phyloP scores from a whole-genome alignment of 2,888 invertebrate species.

The Elysia crispata region DNA sequence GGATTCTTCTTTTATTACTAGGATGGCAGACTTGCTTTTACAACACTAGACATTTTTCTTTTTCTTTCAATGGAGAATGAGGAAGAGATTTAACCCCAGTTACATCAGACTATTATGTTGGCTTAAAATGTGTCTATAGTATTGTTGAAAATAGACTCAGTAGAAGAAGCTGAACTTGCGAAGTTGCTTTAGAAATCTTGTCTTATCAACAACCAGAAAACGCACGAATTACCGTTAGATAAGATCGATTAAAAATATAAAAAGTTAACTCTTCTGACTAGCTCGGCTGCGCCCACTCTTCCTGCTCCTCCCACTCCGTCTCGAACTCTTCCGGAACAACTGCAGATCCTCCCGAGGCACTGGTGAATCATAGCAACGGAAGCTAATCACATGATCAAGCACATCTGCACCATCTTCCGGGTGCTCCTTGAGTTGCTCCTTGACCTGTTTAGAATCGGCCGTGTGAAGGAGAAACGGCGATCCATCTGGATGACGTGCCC shows the following conservation, averaged over 20 bases:
- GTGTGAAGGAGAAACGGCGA: slow-evolving; percentile 6
- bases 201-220: too few relatives aligned
- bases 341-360: background rate
- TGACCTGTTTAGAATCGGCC: background rate
- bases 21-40: background rate
- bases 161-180: too few relatives aligned
- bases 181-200: too few relatives aligned
- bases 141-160: too few relatives aligned
- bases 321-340: background rate
- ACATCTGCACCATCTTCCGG: slow-evolving; percentile 22
- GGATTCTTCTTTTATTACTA: too few relatives aligned
- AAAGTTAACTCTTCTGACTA: too few relatives aligned
- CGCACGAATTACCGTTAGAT: background rate
- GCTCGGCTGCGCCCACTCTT: background rate
- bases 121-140: too few relatives aligned
- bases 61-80: background rate
- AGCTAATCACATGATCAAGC: slow-evolving; percentile 50
- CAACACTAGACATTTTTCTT: background rate
- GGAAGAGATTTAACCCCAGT: too few relatives aligned
- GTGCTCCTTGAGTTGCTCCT: slow-evolving; percentile 2
- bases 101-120: too few relatives aligned
- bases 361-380: slow-evolving; percentile 48
- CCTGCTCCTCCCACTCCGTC: background rate
- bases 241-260: background rate
- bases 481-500: slow-evolving; percentile 10